Percentiles rank a stretch among this genome's conserved stretches.
These are phyloP conservation scores for Cavia porcellus DNA, from an alignment of 2,113 vertebrate species.

Conservation along the genomic window DNA sequence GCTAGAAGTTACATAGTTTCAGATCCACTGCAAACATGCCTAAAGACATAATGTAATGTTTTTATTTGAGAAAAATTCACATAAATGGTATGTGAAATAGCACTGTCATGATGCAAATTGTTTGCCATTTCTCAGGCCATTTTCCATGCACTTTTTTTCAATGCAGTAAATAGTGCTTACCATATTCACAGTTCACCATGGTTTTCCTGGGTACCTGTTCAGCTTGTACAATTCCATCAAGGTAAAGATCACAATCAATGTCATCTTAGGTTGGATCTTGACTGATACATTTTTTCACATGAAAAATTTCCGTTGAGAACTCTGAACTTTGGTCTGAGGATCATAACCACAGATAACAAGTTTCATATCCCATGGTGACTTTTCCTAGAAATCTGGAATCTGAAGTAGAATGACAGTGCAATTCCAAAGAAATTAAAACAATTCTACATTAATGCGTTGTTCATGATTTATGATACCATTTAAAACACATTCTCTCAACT, in stretches of 20 bases:
- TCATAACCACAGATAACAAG: neutral
- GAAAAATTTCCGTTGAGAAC: neutral
- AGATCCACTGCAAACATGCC: neutral
- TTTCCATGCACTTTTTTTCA: neutral
- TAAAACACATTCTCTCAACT: neutral
- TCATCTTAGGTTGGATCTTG: neutral
- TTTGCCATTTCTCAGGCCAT: neutral
- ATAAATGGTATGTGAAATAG: neutral
- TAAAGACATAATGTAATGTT: neutral
- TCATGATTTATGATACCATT: neutral
- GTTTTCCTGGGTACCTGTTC: neutral
- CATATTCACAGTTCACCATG: neutral
- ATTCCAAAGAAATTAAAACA: neutral
- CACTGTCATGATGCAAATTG: neutral
- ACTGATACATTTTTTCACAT: neutral
- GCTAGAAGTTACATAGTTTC: neutral
- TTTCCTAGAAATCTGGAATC: neutral
- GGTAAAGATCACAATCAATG: neutral
- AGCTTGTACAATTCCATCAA: neutral
- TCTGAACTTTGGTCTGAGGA: neutral
- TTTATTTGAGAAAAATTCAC: neutral
- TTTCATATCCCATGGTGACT: neutral
- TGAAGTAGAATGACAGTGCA: neutral
- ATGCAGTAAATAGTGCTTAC: neutral
- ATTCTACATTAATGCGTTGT: neutral